Evolutionary conservation across 2,113 vertebrate species (phyloP), one percentile per base, ranked within the genome.

Genomic region (Potamarius usumacintae): DNA sequence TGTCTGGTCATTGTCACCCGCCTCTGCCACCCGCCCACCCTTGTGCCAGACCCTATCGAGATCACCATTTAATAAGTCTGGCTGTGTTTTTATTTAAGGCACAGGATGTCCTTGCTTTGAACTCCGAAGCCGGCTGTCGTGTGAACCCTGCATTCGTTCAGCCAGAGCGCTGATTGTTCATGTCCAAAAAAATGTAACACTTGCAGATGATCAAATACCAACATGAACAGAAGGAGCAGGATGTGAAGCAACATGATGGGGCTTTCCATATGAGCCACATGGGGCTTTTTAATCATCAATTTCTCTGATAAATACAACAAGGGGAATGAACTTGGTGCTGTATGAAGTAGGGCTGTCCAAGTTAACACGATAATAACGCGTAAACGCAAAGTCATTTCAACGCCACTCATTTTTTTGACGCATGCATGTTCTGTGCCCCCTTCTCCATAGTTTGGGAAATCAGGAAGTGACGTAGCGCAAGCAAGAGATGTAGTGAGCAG

Each of bases 201-300:
- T 20, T 42, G 57, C 57, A 12, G 79, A 82, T 15, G 30, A 58
- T 20, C 12, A 34, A 81, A 34, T 20, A 58, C 17, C 79, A 42
- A 42, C 4, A 22, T 62, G 62, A 42, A 82, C 79, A 60, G 79
- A 82, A 30, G 30, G 79, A n/a, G 79, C 57, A 82, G 79, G 34
- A 57, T 81, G 55, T 34, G 77, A 79, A 18, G n/a, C 17, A 27
- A 57, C 78, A 34, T 58, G 53, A 22, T 7, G 57, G 30, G 42
- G 30, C 57, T 42, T 7, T 48, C 57, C 27, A 14, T 11, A 62
- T 25, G 1, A 82, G 57, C 62, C 79, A 82, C 57, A 42, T 48
- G 57, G 79, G 14, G 79, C 30, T 82, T 48, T 57, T 62, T 62
- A 42, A 20, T 42, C 27, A 2, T 58, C 57, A 20, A 34, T 27